phyloP scores from a whole-genome alignment of 2,888 invertebrate species.

The Leptopterna dolabrata region DNA sequence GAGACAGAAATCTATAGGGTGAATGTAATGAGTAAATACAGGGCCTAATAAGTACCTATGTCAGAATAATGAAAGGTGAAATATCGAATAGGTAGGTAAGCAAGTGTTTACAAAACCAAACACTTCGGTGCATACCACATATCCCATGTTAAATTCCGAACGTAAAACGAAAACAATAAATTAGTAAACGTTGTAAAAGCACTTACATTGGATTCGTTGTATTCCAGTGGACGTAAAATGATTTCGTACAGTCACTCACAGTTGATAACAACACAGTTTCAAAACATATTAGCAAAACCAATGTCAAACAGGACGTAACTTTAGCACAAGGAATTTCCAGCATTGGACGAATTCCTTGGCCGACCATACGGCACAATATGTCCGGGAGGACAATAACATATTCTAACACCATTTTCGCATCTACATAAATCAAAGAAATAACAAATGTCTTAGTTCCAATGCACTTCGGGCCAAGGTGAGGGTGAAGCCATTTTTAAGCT shows the following conservation, averaged over 20 bases:
- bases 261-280: conserved; percentile 72
- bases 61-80: not conserved
- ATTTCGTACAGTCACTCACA: conserved; percentile 81
- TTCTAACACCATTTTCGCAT: conserved; percentile 63
- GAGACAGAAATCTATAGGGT: not conserved
- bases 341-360: conserved; percentile 61
- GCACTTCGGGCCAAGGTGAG: conserved; percentile 54
- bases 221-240: conserved; percentile 91
- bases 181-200: not conserved
- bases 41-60: not conserved
- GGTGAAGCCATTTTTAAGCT: conserved; percentile 61
- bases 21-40: not conserved
- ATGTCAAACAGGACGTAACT: conserved; percentile 70
- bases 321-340: conserved; percentile 64
- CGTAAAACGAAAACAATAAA: not conserved
- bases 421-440: conserved; percentile 40
- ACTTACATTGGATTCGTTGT: conserved; percentile 87
- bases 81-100: not conserved
- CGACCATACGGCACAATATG: conserved; percentile 61
- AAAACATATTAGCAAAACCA: conserved; percentile 71
- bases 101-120: not conserved
- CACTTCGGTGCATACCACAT: not conserved
- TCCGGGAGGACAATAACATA: conserved; percentile 62
- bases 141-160: not conserved
- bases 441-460: conserved; percentile 62